Base-by-base conservation (phyloP, 1,140 invertebrate species). In the Euura saliciscinereae region DNA sequence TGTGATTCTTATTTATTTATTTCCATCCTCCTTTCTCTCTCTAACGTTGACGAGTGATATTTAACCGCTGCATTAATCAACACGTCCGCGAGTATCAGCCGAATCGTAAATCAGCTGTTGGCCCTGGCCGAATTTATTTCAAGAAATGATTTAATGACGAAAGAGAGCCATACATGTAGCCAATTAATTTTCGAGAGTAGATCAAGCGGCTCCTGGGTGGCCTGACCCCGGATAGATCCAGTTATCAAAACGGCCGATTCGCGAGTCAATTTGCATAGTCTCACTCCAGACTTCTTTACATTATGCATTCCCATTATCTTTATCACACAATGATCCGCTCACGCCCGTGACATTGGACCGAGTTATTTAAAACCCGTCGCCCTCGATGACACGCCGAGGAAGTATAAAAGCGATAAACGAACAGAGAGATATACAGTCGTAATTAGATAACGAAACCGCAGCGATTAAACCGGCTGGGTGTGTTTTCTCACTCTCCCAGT, bases 201-300 rank as follows among this genome's bases (percentile, higher is more conserved):
- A 11, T 8, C 28, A 28, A 59, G 13, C 8, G 4, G 4, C 66
- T 44, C 59, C 69, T 70, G 75, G 77, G 74, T 75, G 78, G 74
- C 75, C 75, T 65, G n/a, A n/a, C n/a, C n/a, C 64, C 28, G 28
- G 28, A 28, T 28, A 28, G 73, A 70, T 75, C 68, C 67, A 77
- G 66, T 79, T 79, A 75, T 73, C 75, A 74, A 73, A 28, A 43
- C 75, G 77, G 76, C 77, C 77, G 74, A 77, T 80, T 73, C 44
- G 66, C 70, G 64, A 73, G 6, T 45, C 77, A 59, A 79, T 78
- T 79, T 80, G 65, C 75, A 75, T 80, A 75, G 74, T 59, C 72
- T 73, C 65, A 66, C 70, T 66, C 51, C 13, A 28, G 28, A 4
- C 51, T n/a, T n/a, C 13, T n/a, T 6, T n/a, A 2, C 51, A 59